Conservation (phyloP, 1,140 invertebrate genomes). For the Microplitis mediator region DNA sequence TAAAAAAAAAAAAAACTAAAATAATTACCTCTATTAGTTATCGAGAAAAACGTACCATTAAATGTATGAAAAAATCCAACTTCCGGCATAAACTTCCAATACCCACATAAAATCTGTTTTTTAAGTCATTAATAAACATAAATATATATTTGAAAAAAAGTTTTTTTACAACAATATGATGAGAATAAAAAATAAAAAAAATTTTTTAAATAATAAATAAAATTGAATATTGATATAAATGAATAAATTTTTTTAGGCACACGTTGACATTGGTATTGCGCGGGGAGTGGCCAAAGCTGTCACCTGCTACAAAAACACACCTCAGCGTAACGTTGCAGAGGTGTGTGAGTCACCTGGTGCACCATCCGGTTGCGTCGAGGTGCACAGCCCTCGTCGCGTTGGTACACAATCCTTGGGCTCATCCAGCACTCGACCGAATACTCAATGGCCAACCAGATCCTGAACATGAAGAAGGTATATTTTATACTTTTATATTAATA, state of each 20-base stretch:
- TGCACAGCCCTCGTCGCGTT: constrained; percentile 59
- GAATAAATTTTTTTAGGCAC: constrained; percentile 49
- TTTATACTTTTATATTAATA: not conserved
- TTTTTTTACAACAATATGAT: no score
- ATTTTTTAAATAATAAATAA: no score
- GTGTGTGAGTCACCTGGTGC: constrained; percentile 55
- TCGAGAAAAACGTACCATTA: no score
- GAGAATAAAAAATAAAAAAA: no score
- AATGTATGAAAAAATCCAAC: no score
- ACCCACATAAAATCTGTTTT: no score
- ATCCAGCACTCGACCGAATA: constrained; percentile 59
- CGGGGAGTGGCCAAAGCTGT: constrained; percentile 64
- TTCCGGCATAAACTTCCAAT: no score
- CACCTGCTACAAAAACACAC: constrained; percentile 62
- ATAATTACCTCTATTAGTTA: no score
- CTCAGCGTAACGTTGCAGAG: constrained; percentile 62
- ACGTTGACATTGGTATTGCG: constrained; percentile 64
- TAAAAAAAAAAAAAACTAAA: no score
- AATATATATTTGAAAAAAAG: no score
- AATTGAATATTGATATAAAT: no score
- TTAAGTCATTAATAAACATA: no score
- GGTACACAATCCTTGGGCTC: constrained; percentile 63
- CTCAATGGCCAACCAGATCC: constrained; percentile 57
- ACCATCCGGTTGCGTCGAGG: constrained; percentile 55
- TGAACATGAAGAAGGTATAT: constrained; percentile 56